These are phyloP conservation scores for Chrysolina oricalcia DNA, from an alignment of 2,888 invertebrate species.

Conservation along the genomic window DNA sequence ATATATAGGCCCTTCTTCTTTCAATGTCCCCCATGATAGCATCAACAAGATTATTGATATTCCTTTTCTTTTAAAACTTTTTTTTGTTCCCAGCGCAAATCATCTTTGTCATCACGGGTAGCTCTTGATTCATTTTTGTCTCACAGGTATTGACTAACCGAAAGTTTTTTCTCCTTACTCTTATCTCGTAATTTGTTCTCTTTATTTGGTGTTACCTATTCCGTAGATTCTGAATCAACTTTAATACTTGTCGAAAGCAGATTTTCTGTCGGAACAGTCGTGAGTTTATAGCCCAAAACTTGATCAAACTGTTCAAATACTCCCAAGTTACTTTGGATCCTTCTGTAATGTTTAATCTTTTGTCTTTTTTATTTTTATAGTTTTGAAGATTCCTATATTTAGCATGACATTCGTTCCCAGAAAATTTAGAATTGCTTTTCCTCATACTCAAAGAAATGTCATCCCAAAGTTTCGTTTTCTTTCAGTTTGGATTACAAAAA, in stretches of 20 bases:
- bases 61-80: too few relatives aligned
- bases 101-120: too few relatives aligned
- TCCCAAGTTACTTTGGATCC: neutral
- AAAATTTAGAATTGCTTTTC: neutral
- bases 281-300: neutral
- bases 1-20: too few relatives aligned
- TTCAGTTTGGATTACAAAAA: neutral
- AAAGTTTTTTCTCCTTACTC: slow-evolving; percentile 1
- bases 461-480: neutral
- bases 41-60: too few relatives aligned
- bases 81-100: too few relatives aligned
- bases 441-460: slow-evolving; percentile 1
- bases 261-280: neutral
- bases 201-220: neutral
- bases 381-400: slow-evolving; percentile 1
- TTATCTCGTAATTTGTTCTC: neutral
- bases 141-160: neutral
- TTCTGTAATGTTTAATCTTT: neutral
- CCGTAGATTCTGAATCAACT: neutral
- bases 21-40: too few relatives aligned
- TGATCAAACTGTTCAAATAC: slow-evolving; percentile 3
- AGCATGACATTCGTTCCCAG: slow-evolving; percentile 1
- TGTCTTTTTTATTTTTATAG: neutral
- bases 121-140: neutral
- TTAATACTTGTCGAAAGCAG: neutral